These are phyloP conservation scores for Hiodon alosoides DNA, from an alignment of 2,113 vertebrate genomes.

Conservation along the genomic window DNA sequence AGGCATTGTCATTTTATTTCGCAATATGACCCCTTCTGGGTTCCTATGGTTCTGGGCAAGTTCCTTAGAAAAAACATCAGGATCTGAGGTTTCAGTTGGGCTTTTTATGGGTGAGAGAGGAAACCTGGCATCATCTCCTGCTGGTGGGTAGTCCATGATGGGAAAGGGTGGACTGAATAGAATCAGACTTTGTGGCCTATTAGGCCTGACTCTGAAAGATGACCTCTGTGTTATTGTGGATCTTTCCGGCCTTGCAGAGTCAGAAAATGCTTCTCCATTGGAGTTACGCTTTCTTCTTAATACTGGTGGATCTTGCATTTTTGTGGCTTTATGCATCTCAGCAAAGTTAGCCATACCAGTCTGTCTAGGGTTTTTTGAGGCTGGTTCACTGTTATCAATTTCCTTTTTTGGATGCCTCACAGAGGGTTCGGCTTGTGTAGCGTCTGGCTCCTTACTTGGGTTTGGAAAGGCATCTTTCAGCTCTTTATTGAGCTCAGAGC, in stretches of 20 bases:
- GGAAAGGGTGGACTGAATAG: conserved; percentile 93
- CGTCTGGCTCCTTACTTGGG: conserved; percentile 40
- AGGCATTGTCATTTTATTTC: conserved; percentile 96
- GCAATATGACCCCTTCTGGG: conserved; percentile 71
- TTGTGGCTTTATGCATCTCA: conserved; percentile 49
- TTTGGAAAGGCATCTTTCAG: conserved; percentile 38
- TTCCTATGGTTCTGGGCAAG: conserved; percentile 65
- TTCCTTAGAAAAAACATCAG: conserved; percentile 67
- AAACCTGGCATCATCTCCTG: conserved; percentile 74
- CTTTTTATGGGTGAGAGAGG: conserved; percentile 80
- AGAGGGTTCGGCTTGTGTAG: conserved; percentile 43
- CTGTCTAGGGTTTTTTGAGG: conserved; percentile 47
- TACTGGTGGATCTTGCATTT: conserved; percentile 60
- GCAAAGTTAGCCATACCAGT: conserved; percentile 41
- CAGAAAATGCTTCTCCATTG: conserved; percentile 73
- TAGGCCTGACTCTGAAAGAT: conserved; percentile 82
- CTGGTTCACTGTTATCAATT: conserved; percentile 65
- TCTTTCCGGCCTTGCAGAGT: conserved; percentile 78
- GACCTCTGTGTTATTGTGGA: conserved; percentile 72
- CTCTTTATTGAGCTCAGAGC: conserved; percentile 49
- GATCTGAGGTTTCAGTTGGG: conserved; percentile 66
- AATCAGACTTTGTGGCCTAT: conserved; percentile 93
- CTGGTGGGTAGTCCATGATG: conserved; percentile 83
- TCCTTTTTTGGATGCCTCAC: conserved; percentile 71
- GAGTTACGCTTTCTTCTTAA: conserved; percentile 75